Base-by-base conservation (phyloP, 2,888 invertebrate species). In the Halictus ligatus region DNA sequence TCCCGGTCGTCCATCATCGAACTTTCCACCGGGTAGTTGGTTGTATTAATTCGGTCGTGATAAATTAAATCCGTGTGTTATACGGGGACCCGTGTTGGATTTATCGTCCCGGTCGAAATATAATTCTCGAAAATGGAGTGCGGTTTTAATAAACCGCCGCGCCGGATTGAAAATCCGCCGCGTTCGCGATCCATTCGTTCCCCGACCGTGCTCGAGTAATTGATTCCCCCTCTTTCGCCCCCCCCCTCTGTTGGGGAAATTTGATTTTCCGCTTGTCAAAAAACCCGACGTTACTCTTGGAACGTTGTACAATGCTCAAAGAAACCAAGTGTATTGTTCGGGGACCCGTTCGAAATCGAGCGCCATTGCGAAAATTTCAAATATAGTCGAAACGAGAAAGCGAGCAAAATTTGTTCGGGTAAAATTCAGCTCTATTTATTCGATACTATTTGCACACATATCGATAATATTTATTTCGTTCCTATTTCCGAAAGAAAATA, bases 161-260 rank as follows among this genome's bases (percentile, higher is more conserved):
- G 29, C 69, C 75, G 84, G 71, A 78, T 80, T 78, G 80, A 84
- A 84, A 86, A 84, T 78, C 75, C 64, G 85, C 84, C 72, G n/a
- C 84, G 84, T 75, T 67, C 46, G 78, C 80, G 48, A 73, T 80
- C 72, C 77, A 46, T 40, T 54, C 73, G 50, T 64, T 69, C 25
- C 80, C 80, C 54, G 15, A 43, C 69, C 69, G 60, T 29, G 50
- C 15, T 50, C 40, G 76, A 69, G 73, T 83, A 85, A 85, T 85
- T 82, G 78, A 78, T 73, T 82, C 69, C 54, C 48, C 13, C 43
- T 15, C 25, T 2, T 13, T 13, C 25, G 1, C 25, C 25, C 15
- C 50, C 58, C 21, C 46, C 25, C 10, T 10, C 46, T 46, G 77
- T 69, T 71, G 50, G 76, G 50, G 76, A 43, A 76, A 83, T 78